A percentile compares a stretch with the other conserved stretches of the same genome.
Conservation (phyloP, 2,888 invertebrate genomes). For the Tricholauxania praeusta region DNA sequence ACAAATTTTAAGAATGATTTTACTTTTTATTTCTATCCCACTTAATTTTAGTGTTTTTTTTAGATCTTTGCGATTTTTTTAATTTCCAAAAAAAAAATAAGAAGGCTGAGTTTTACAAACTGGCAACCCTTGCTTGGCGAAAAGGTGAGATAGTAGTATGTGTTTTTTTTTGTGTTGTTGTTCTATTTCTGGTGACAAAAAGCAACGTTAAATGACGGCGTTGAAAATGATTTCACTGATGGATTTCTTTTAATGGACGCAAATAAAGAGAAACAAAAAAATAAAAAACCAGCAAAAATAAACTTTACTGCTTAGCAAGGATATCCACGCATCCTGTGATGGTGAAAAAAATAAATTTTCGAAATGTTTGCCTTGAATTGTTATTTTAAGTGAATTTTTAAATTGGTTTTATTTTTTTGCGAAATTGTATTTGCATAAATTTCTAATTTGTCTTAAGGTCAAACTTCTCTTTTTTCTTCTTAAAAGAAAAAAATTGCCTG, state of each 20-base stretch:
- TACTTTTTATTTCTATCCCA: too few relatives aligned
- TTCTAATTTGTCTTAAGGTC: not conserved
- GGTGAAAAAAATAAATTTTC: too few relatives aligned
- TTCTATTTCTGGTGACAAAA: conserved; percentile 18
- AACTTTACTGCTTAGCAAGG: conserved; percentile 20
- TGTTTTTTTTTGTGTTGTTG: conserved; percentile 22
- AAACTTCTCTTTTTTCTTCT: not conserved
- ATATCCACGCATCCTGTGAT: too few relatives aligned
- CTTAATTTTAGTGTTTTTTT: too few relatives aligned
- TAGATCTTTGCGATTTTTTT: too few relatives aligned
- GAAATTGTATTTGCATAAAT: conserved; percentile 16
- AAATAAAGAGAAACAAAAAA: conserved; percentile 19
- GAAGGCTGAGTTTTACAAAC: too few relatives aligned
- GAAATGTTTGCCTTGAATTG: too few relatives aligned
- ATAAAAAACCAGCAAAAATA: conserved; percentile 13
- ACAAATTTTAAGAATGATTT: too few relatives aligned
- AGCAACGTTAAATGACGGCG: conserved; percentile 39
- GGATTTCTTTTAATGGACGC: conserved; percentile 62
- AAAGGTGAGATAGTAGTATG: not conserved
- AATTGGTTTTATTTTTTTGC: conserved; percentile 41
- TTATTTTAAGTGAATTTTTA: too few relatives aligned
- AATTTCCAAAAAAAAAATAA: too few relatives aligned
- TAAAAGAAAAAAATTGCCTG: not conserved
- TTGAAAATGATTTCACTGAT: conserved; percentile 62
- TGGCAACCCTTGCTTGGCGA: too few relatives aligned